Evolutionary conservation across 2,888 invertebrate genomes (phyloP).

Genomic region (Drosophila maculinotata): DNA sequence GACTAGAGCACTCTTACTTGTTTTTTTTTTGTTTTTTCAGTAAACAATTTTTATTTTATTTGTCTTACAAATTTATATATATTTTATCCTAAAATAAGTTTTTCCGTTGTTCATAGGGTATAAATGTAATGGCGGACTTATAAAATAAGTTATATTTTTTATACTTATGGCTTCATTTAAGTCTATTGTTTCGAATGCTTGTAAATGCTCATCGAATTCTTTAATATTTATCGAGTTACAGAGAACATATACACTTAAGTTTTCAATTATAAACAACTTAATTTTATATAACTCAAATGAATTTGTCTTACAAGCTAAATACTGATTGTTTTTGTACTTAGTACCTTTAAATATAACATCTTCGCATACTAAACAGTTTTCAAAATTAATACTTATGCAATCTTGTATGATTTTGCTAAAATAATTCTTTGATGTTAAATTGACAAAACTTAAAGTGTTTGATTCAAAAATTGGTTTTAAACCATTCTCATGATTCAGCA

Average conservation of each 20-base stretch:
- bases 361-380: not conserved
- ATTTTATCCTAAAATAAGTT: not conserved
- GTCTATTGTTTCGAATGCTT: not conserved
- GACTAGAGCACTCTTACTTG: no score
- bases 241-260: not conserved
- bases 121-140: not conserved
- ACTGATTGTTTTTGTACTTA: not conserved
- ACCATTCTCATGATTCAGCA: not conserved
- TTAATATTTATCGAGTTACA: not conserved
- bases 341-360: not conserved
- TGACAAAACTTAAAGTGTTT: not conserved
- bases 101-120: slow-evolving; percentile 1
- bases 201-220: not conserved
- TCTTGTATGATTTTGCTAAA: not conserved
- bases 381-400: not conserved
- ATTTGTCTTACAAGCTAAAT: not conserved
- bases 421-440: not conserved
- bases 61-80: not conserved
- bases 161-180: not conserved
- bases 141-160: not conserved
- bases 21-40: no score
- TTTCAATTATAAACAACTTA: not conserved
- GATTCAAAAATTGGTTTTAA: not conserved
- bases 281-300: not conserved
- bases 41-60: no score